phyloP scores from a whole-genome alignment of 2,797 vertebrate genomes.

The Salarias fasciatus region DNA sequence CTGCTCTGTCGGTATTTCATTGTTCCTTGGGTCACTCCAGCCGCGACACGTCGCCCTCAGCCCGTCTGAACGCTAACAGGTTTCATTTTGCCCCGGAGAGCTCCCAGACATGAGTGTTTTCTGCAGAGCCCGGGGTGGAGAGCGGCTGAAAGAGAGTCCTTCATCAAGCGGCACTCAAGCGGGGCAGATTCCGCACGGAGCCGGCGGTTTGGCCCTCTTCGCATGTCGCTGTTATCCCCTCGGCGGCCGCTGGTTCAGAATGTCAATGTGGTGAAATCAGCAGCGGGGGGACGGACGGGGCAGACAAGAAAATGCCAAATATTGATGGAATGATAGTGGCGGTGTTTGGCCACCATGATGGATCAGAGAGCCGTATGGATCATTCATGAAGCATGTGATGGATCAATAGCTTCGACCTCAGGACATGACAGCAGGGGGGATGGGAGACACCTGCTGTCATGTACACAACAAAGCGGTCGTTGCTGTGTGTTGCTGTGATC shows the following conservation, averaged over 20 bases:
- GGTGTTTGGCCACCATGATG: constrained; percentile 25
- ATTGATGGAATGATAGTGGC: constrained; percentile 37
- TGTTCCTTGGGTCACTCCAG: neutral
- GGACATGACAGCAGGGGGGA: constrained; percentile 8
- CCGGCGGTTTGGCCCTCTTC: constrained; percentile 12
- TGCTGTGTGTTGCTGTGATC: no score
- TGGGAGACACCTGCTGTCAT: neutral
- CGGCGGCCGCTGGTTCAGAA: constrained; percentile 20
- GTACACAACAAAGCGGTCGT: no score
- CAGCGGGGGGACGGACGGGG: neutral
- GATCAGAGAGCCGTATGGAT: constrained; percentile 7
- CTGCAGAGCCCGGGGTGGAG: neutral
- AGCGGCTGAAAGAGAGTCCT: neutral
- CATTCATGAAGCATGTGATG: neutral
- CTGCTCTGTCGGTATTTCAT: neutral
- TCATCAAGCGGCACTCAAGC: constrained; percentile 1
- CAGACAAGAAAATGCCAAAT: constrained; percentile 35
- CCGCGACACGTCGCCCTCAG: constrained; percentile 10
- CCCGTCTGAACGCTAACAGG: constrained; percentile 9
- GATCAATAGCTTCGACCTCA: constrained; percentile 27
- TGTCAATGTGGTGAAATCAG: constrained; percentile 11
- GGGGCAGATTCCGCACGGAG: neutral
- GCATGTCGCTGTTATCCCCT: neutral
- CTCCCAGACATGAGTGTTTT: neutral
- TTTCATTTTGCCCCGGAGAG: neutral